Conservation (phyloP, 2,113 vertebrate genomes). For the Chamaetylas fuelleborni region DNA sequence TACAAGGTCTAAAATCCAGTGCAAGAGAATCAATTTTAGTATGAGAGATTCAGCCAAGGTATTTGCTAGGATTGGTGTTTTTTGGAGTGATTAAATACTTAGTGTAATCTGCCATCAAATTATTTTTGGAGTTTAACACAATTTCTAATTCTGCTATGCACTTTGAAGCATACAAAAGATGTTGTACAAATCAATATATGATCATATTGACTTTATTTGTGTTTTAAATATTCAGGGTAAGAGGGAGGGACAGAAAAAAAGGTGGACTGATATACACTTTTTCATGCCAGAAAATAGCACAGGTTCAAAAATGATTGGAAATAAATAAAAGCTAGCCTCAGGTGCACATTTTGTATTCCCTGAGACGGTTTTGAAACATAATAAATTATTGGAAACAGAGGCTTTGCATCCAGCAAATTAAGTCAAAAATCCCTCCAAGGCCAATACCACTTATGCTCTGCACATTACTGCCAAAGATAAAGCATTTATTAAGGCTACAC, state of each 20-base stretch:
- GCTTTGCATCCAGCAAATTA: slow-evolving; percentile 73
- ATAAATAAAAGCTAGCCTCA: slow-evolving; percentile 66
- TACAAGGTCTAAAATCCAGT: slow-evolving; percentile 28
- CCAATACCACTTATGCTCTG: slow-evolving; percentile 68
- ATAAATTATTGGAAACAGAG: slow-evolving; percentile 72
- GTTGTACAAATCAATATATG: background rate
- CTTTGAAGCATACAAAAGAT: background rate
- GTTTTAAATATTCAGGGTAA: background rate
- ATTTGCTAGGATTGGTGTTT: background rate
- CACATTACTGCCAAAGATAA: slow-evolving; percentile 60
- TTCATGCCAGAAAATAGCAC: background rate
- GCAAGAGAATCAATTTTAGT: slow-evolving; percentile 28
- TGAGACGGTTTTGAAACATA: slow-evolving; percentile 53
- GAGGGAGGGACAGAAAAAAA: background rate
- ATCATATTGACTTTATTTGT: background rate
- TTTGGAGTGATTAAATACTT: slow-evolving; percentile 27
- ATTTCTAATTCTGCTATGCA: background rate
- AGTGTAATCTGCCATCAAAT: slow-evolving; percentile 21
- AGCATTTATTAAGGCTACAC: slow-evolving; percentile 61
- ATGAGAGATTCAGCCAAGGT: background rate
- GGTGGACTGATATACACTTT: background rate
- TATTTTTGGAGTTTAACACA: slow-evolving; percentile 6
- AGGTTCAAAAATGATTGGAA: slow-evolving; percentile 23
- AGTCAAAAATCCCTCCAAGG: slow-evolving; percentile 72
- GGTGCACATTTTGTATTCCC: slow-evolving; percentile 57